These are phyloP conservation scores for Thysanoteuthis rhombus DNA, from an alignment of 2,888 invertebrate genomes.

Conservation along the genomic window DNA sequence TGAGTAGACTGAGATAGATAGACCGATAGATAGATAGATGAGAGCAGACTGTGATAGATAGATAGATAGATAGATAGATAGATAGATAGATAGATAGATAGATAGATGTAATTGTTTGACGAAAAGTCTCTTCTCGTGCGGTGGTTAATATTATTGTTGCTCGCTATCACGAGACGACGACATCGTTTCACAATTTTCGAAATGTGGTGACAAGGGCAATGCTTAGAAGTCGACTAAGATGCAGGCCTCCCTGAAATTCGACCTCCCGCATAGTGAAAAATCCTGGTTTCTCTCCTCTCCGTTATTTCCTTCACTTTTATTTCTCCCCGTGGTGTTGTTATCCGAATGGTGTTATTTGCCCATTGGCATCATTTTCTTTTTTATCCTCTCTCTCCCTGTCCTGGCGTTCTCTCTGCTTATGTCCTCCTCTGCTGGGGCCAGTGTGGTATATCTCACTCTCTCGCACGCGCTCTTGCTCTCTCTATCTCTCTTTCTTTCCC, in stretches of 20 bases:
- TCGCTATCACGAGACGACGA: not conserved
- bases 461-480: slow-evolving; percentile 21
- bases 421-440: not conserved
- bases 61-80: not conserved
- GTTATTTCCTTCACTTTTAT: not conserved
- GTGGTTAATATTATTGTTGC: not conserved
- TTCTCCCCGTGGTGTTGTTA: no score
- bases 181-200: not conserved
- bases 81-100: not conserved
- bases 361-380: not conserved
- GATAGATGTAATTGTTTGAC: not conserved
- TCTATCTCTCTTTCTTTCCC: not conserved
- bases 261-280: not conserved
- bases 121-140: not conserved
- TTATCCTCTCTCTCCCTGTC: slow-evolving; percentile 22
- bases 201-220: not conserved
- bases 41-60: no score
- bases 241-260: not conserved
- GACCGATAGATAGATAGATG: not conserved
- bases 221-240: not conserved
- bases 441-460: slow-evolving; percentile 1
- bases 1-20: not conserved
- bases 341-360: not conserved
- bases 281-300: not conserved
- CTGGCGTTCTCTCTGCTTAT: not conserved